Evolutionary conservation across 2,113 vertebrate species (phyloP).

Genomic region (Malaclemys terrapin): DNA sequence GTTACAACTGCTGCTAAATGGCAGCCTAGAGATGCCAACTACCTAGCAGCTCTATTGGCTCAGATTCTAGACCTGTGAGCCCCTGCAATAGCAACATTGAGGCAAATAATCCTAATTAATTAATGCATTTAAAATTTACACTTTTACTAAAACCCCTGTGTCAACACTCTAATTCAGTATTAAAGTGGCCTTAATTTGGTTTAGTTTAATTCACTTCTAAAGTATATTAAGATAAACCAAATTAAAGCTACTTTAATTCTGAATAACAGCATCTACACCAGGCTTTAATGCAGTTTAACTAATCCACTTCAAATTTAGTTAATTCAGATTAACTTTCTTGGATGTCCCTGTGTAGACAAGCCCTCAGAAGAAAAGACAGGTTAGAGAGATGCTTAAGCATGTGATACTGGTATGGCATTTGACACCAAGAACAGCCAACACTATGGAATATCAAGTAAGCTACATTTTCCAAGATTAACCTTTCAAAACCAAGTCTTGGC

Average conservation of each 20-base stretch:
- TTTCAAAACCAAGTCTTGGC: not conserved
- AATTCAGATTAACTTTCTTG: not conserved
- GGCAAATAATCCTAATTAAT: not conserved
- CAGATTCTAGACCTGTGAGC: not conserved
- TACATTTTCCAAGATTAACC: not conserved
- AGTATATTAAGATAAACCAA: not conserved
- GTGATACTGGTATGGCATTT: not conserved
- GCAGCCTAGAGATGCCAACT: no score
- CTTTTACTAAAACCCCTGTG: not conserved
- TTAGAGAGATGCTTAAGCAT: not conserved
- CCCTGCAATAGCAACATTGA: not conserved
- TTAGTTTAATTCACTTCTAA: no score
- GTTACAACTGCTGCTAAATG: no score
- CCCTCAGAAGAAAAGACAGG: not conserved
- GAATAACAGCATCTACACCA: not conserved
- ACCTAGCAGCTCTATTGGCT: no score
- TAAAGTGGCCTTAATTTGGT: not conserved
- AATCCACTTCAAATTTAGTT: not conserved
- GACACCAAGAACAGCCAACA: not conserved
- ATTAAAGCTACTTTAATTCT: not conserved
- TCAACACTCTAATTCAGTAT: not conserved
- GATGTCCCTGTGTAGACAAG: not conserved
- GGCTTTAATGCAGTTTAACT: not conserved
- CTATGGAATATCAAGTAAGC: not conserved
- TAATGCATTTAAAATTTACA: not conserved